These are phyloP conservation scores for Antigone vipio DNA, from an alignment of 2,113 vertebrate species.

Conservation along the genomic window DNA sequence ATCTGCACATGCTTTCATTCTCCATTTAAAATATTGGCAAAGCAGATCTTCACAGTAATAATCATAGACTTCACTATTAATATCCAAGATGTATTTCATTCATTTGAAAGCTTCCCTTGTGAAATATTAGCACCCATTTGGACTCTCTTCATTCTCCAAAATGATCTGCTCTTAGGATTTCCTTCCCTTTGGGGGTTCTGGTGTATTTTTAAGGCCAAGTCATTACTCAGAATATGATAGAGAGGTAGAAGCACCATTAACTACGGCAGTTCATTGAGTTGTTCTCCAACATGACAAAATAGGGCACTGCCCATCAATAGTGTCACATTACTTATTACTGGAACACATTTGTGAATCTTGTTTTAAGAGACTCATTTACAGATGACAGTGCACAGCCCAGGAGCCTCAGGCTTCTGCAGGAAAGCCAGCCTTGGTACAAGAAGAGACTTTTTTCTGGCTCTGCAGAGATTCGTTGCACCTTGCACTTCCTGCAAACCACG, in stretches of 20 bases:
- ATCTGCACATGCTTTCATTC: constrained; percentile 19
- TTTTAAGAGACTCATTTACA: neutral
- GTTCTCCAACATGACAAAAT: neutral
- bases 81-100: constrained; percentile 63
- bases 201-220: constrained; percentile 28
- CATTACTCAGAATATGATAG: constrained; percentile 12
- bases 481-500: neutral
- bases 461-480: neutral
- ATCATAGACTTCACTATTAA: constrained; percentile 53
- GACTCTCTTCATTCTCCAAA: constrained; percentile 15
- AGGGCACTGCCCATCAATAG: neutral
- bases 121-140: constrained; percentile 47
- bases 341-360: neutral
- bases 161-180: constrained; percentile 16
- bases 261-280: neutral
- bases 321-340: neutral
- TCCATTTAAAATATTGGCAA: constrained; percentile 41
- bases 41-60: constrained; percentile 20
- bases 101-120: constrained; percentile 41
- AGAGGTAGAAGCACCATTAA: constrained; percentile 43
- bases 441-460: neutral
- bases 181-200: neutral
- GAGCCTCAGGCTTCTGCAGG: neutral
- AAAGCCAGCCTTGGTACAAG: neutral
- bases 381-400: neutral